A percentile compares a stretch with the other conserved stretches of the same genome.
These are phyloP conservation scores for Euspilapteryx auroguttella DNA, from an alignment of 2,888 invertebrate species.

Conservation along the genomic window DNA sequence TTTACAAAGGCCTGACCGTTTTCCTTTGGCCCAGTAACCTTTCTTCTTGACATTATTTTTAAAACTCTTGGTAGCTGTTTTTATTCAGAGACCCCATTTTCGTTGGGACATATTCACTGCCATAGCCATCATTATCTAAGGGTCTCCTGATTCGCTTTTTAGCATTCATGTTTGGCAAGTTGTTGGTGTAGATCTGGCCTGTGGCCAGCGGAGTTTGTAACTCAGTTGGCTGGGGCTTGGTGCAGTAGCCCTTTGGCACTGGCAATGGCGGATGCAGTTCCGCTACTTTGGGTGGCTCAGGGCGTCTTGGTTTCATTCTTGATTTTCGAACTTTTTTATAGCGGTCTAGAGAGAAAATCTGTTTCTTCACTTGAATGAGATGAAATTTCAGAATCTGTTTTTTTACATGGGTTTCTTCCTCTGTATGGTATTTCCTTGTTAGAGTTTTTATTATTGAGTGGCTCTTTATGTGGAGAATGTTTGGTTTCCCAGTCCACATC, in stretches of 20 bases:
- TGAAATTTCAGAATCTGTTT: conserved; percentile 36
- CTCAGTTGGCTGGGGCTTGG: neutral
- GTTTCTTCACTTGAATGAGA: conserved; percentile 43
- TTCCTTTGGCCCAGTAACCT: conserved; percentile 50
- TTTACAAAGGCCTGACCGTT: conserved; percentile 23
- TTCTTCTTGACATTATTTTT: conserved; percentile 43
- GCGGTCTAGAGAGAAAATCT: conserved; percentile 39
- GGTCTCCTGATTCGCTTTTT: conserved; percentile 16
- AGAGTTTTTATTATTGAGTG: too few relatives aligned
- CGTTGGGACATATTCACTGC: conserved; percentile 50
- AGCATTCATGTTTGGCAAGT: conserved; percentile 34
- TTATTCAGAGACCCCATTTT: conserved; percentile 39
- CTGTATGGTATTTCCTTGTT: conserved; percentile 10
- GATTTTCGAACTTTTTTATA: conserved; percentile 29
- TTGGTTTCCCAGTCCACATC: too few relatives aligned
- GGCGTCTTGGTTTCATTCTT: conserved; percentile 26
- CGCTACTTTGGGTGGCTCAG: conserved; percentile 7
- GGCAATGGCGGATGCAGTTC: neutral
- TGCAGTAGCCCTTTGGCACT: neutral
- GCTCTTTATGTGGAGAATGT: too few relatives aligned
- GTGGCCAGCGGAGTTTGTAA: conserved; percentile 35
- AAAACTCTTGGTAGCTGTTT: conserved; percentile 46
- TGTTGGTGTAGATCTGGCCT: conserved; percentile 40
- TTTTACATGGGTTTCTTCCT: conserved; percentile 14
- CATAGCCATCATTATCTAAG: conserved; percentile 29